Conservation (phyloP, 2,888 invertebrate genomes). For the Trachelus troglodyta region DNA sequence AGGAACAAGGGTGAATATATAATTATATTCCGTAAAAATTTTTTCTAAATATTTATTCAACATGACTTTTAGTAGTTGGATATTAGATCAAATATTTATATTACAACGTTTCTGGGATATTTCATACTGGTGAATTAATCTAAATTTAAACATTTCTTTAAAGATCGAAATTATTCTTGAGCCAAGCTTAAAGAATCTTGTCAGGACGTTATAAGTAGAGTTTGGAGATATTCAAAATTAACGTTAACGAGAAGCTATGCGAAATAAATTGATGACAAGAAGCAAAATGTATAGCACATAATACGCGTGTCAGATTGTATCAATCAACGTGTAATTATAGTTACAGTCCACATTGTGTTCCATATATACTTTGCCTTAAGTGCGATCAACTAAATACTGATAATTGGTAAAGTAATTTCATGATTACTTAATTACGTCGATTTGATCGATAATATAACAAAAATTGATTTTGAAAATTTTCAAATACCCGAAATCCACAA, state of each 20-base stretch:
- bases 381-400: neutral
- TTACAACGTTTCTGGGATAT: neutral
- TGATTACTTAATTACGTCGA: neutral
- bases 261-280: conserved; percentile 4
- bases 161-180: neutral
- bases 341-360: neutral
- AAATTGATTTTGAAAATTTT: neutral
- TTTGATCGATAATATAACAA: neutral
- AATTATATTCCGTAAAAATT: neutral
- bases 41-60: neutral
- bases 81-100: neutral
- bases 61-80: neutral
- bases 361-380: neutral
- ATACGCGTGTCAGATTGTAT: neutral
- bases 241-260: neutral
- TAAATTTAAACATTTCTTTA: neutral
- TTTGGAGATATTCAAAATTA: neutral
- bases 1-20: conserved; percentile 58
- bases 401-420: neutral
- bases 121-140: neutral
- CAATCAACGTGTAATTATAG: neutral
- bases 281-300: neutral
- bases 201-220: neutral
- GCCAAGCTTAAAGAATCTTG: neutral
- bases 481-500: neutral